Conservation (phyloP, 2,113 vertebrate species). For the Melanotaenia duboulayi region DNA sequence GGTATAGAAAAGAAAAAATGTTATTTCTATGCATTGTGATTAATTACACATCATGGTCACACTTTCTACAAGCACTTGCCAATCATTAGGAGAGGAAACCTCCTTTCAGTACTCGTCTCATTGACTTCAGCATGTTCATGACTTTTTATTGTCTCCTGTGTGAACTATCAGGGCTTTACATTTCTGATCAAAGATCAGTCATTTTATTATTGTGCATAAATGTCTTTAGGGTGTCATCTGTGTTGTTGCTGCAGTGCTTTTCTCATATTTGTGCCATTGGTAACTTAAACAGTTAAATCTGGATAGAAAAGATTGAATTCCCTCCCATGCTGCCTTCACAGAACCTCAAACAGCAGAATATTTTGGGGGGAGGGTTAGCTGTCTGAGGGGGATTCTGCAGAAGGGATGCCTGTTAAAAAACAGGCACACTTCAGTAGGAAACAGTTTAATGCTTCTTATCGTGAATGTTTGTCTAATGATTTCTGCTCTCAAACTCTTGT, state of each 20-base stretch:
- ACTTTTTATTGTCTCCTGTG: constrained; percentile 5
- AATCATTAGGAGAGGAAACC: not conserved
- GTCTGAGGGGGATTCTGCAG: not conserved
- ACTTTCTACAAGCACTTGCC: constrained; percentile 3
- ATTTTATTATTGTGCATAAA: constrained; percentile 48
- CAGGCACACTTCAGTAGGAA: not conserved
- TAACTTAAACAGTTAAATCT: constrained; percentile 9
- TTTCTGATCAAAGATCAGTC: constrained; percentile 22
- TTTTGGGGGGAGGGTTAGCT: not conserved
- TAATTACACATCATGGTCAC: not conserved
- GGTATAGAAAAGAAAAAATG: not conserved
- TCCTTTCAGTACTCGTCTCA: not conserved
- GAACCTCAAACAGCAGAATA: not conserved
- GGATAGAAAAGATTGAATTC: not conserved
- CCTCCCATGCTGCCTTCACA: constrained; percentile 23
- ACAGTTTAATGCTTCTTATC: constrained; percentile 17
- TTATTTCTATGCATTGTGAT: constrained; percentile 32
- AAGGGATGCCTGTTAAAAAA: no score
- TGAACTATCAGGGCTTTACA: constrained; percentile 25
- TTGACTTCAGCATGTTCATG: constrained; percentile 43
- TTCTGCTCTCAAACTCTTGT: not conserved
- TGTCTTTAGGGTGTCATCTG: constrained; percentile 16
- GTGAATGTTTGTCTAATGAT: not conserved
- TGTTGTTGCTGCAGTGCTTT: constrained; percentile 17
- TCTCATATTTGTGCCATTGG: constrained; percentile 23